Percentiles rank a stretch among this genome's conserved stretches.
Conservation (phyloP, 2,888 invertebrate genomes). For the Drosophila longiperda region DNA sequence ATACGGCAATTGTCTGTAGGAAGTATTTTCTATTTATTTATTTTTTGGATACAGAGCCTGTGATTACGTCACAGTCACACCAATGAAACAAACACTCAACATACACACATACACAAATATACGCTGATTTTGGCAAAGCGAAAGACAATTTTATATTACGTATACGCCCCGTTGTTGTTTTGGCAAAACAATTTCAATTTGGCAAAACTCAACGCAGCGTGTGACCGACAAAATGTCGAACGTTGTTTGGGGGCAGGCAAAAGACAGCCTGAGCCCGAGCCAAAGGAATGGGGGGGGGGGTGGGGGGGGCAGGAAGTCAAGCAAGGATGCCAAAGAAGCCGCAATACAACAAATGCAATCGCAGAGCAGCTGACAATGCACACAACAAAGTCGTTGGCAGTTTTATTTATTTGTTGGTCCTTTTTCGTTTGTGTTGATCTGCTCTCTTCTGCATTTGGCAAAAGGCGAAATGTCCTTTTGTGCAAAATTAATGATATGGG, state of each 20-base stretch:
- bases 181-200: slow-evolving; percentile 76
- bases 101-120: background rate
- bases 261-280: slow-evolving; percentile 15
- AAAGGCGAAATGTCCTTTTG: slow-evolving; percentile 62
- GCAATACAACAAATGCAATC: slow-evolving; percentile 35
- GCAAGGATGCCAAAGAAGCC: slow-evolving; percentile 20
- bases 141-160: slow-evolving; percentile 26
- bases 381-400: slow-evolving; percentile 66
- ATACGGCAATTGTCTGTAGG: background rate
- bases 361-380: slow-evolving; percentile 51
- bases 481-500: slow-evolving; percentile 75
- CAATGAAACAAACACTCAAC: background rate
- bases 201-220: slow-evolving; percentile 70
- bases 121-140: slow-evolving; percentile 36
- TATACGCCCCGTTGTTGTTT: slow-evolving; percentile 55
- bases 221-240: slow-evolving; percentile 69
- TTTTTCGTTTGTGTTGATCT: slow-evolving; percentile 45
- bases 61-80: slow-evolving; percentile 6
- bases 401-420: slow-evolving; percentile 72
- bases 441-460: slow-evolving; percentile 66
- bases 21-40: background rate
- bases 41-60: background rate
- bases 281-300: too few species aligned
- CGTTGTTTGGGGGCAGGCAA: slow-evolving; percentile 47
- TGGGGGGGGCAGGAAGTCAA: background rate